Percentiles rank a stretch among this genome's conserved stretches.
These are phyloP conservation scores for Pelobates cultripes DNA, from an alignment of 2,797 vertebrate species.

Conservation along the genomic window DNA sequence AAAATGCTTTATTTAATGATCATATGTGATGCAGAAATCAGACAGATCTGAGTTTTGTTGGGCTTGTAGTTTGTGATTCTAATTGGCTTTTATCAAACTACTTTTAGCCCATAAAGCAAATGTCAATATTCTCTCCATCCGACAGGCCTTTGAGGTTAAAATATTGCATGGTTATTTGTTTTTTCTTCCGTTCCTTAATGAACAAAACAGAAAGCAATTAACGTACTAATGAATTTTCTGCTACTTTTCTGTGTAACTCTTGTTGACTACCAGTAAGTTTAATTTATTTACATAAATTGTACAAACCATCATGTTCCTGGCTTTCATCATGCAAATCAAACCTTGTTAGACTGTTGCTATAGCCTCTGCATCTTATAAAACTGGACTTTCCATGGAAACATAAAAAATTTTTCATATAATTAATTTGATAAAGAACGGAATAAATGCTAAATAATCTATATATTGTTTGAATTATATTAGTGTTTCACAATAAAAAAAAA, in stretches of 20 bases:
- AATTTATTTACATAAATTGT: constrained; percentile 47
- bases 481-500: too few relatives aligned
- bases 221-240: constrained; percentile 13
- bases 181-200: constrained; percentile 30
- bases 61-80: not conserved
- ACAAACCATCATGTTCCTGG: constrained; percentile 19
- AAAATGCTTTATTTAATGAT: too few relatives aligned
- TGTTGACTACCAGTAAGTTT: constrained; percentile 16
- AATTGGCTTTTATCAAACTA: constrained; percentile 16
- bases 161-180: constrained; percentile 13
- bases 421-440: not conserved
- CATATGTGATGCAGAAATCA: not conserved
- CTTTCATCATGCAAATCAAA: constrained; percentile 33
- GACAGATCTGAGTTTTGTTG: not conserved
- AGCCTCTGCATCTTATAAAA: not conserved
- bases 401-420: not conserved
- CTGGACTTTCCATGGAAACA: not conserved
- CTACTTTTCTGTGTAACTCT: not conserved
- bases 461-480: not conserved
- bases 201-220: constrained; percentile 46
- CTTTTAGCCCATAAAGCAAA: constrained; percentile 26
- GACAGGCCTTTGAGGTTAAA: not conserved
- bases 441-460: not conserved
- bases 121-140: constrained; percentile 11
- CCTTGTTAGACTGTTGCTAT: not conserved